A percentile compares a stretch with the other conserved stretches of the same genome.
Evolutionary conservation across 2,888 invertebrate genomes (phyloP).

Genomic region (Epirrhoe alternata): DNA sequence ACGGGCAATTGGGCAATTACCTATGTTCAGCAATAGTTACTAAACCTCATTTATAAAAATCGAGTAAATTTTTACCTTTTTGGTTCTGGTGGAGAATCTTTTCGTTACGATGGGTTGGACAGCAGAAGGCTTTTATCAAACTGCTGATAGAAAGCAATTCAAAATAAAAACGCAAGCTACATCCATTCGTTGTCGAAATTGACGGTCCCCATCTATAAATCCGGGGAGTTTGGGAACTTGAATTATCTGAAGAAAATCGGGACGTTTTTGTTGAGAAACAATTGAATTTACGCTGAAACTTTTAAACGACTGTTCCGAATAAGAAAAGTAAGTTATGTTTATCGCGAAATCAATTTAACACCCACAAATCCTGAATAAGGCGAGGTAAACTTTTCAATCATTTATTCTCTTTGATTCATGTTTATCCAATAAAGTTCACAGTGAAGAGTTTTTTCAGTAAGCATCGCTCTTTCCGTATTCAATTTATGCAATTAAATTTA

Average conservation of each 20-base stretch:
- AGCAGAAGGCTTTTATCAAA: slow-evolving; percentile 2
- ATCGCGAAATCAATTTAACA: slow-evolving; percentile 50
- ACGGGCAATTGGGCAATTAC: too few species aligned
- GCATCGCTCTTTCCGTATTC: slow-evolving; percentile 2
- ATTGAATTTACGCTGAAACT: slow-evolving; percentile 40
- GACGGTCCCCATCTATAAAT: slow-evolving; percentile 29
- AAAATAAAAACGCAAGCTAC: slow-evolving; percentile 19
- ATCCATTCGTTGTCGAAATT: slow-evolving; percentile 18
- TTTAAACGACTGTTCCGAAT: slow-evolving; percentile 42
- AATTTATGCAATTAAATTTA: neutral
- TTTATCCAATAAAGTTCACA: slow-evolving; percentile 33
- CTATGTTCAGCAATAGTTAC: too few species aligned
- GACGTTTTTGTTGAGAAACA: slow-evolving; percentile 35
- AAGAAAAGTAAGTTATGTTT: slow-evolving; percentile 48
- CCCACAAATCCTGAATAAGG: slow-evolving; percentile 38
- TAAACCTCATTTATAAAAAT: too few species aligned
- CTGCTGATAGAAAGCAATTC: slow-evolving; percentile 15
- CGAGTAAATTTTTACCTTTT: neutral
- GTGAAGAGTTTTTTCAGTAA: slow-evolving; percentile 24
- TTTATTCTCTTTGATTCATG: slow-evolving; percentile 22
- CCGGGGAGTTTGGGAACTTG: slow-evolving; percentile 24
- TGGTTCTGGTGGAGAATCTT: neutral
- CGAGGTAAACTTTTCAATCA: slow-evolving; percentile 44
- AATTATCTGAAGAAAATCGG: slow-evolving; percentile 31
- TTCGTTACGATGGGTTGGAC: neutral